phyloP scores from a whole-genome alignment of 2,888 invertebrate genomes.

The Pandemis corylana region DNA sequence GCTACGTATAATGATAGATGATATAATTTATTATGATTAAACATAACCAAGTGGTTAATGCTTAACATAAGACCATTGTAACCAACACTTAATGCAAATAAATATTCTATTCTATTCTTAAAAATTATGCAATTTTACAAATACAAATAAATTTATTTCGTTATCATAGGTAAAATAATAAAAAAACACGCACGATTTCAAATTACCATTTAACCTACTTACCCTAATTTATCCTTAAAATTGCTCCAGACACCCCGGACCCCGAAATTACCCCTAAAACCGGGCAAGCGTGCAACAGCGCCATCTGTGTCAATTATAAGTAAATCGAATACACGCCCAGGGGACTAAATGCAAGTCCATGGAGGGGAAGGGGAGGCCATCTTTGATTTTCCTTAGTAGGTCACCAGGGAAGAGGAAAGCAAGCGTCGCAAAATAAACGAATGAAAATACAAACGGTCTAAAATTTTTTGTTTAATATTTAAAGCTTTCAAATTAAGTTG shows the following conservation, averaged over 20 bases:
- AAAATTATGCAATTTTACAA: too few species aligned
- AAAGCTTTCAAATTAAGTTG: too few species aligned
- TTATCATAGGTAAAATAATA: too few species aligned
- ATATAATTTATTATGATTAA: too few species aligned
- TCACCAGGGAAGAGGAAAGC: slow-evolving; percentile 11
- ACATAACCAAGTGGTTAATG: too few species aligned
- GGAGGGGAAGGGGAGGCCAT: slow-evolving; percentile 13
- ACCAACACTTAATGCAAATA: too few species aligned
- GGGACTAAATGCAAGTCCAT: background rate
- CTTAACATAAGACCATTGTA: too few species aligned
- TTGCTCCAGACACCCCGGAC: background rate
- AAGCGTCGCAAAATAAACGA: background rate
- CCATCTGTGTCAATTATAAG: slow-evolving; percentile 40
- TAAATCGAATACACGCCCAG: slow-evolving; percentile 36
- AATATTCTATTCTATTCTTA: too few species aligned
- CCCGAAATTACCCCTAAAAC: slow-evolving; percentile 25
- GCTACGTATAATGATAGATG: too few species aligned
- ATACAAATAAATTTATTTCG: too few species aligned
- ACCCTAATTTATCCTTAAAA: background rate
- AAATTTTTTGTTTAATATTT: background rate
- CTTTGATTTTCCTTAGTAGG: slow-evolving; percentile 36
- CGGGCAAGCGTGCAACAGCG: slow-evolving; percentile 19
- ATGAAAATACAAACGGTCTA: background rate
- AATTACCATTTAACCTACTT: background rate
- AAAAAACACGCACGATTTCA: too few species aligned